Evolutionary conservation across 1,140 invertebrate genomes (phyloP).

Genomic region (Neodiprion virginianus): DNA sequence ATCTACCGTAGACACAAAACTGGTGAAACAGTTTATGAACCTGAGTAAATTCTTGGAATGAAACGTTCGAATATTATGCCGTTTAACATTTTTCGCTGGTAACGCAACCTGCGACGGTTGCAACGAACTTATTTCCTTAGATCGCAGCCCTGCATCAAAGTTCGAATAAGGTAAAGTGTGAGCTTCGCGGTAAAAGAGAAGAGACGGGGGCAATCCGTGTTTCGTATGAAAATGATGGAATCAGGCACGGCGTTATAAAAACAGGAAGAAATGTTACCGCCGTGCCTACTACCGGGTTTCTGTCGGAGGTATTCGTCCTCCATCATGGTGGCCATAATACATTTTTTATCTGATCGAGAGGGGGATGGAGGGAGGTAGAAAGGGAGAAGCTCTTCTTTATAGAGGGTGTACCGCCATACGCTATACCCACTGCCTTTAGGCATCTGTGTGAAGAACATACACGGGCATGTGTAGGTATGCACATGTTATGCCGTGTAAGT

Average conservation of each 20-base stretch:
- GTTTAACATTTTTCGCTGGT: too few relatives aligned
- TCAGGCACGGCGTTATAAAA: neutral
- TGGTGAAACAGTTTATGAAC: too few relatives aligned
- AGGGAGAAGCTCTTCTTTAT: conserved; percentile 53
- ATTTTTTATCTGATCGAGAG: conserved; percentile 64
- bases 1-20: too few relatives aligned
- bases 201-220: neutral
- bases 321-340: conserved; percentile 63
- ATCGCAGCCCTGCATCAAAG: too few relatives aligned
- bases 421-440: neutral
- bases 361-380: conserved; percentile 30
- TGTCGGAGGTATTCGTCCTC: conserved; percentile 58
- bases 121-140: too few relatives aligned
- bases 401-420: conserved; percentile 46
- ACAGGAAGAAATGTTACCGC: neutral
- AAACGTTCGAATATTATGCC: too few relatives aligned
- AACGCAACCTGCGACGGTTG: too few relatives aligned
- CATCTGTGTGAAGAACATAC: conserved; percentile 1
- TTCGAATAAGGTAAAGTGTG: too few relatives aligned
- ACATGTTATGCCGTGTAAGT: too few relatives aligned
- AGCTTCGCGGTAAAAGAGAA: neutral
- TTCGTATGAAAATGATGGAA: conserved; percentile 1
- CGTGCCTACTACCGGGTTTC: conserved; percentile 16
- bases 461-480: conserved; percentile 25
- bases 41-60: too few relatives aligned